Conservation (phyloP, 2,888 invertebrate species). For the Sacculina carcini region DNA sequence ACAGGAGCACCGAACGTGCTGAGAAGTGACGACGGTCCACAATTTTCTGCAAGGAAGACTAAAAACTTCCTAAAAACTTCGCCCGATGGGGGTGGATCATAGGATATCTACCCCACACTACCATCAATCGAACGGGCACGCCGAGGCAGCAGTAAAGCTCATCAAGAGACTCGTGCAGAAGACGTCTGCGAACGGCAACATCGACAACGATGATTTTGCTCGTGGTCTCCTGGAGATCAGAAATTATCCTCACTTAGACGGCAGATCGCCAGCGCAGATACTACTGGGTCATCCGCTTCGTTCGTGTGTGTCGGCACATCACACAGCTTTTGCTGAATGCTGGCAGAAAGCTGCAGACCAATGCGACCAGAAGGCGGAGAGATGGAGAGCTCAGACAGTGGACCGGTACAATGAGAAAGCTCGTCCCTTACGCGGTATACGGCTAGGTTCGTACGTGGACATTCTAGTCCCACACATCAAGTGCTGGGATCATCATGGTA, state of each 20-base stretch:
- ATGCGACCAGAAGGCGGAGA: neutral
- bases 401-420: neutral
- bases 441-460: too few species aligned
- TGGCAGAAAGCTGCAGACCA: constrained; percentile 1
- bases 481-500: too few species aligned
- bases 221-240: neutral
- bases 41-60: neutral
- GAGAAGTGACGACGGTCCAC: constrained; percentile 6
- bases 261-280: neutral
- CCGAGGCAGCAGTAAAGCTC: constrained; percentile 2
- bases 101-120: constrained; percentile 1
- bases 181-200: neutral
- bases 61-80: neutral
- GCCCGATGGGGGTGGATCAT: constrained; percentile 1
- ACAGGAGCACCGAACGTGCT: neutral
- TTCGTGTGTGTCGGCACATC: neutral
- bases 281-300: neutral
- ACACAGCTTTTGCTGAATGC: neutral
- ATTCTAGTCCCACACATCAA: too few species aligned
- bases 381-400: neutral
- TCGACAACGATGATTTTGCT: neutral
- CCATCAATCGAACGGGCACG: constrained; percentile 5
- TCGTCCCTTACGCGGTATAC: constrained; percentile 1
- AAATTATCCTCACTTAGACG: neutral
- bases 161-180: constrained; percentile 5